phyloP scores from a whole-genome alignment of 1,140 invertebrate genomes.

The Kradibia gibbosae region DNA sequence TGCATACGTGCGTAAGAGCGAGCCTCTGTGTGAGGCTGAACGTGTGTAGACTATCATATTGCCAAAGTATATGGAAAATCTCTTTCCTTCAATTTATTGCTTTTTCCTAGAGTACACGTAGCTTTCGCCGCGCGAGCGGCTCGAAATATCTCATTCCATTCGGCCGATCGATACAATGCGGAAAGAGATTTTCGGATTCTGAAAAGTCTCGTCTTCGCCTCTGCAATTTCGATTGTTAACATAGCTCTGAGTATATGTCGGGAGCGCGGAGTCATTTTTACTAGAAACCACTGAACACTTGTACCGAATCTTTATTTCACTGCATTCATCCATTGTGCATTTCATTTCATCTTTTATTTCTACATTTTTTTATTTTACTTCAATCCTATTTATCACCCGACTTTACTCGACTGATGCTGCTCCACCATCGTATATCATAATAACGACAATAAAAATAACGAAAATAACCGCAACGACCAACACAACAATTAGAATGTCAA shows the following conservation, averaged over 20 bases:
- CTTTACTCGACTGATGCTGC: no score
- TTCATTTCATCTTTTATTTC: neutral
- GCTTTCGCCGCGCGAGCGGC: constrained; percentile 1
- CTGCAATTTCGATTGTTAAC: constrained; percentile 15
- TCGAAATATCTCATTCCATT: constrained; percentile 6
- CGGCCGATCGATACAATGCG: constrained; percentile 6
- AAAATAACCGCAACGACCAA: no score
- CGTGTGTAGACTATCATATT: neutral
- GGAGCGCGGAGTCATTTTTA: constrained; percentile 8
- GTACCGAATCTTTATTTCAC: neutral
- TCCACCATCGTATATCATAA: no score
- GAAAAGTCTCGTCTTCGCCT: constrained; percentile 8
- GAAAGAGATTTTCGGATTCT: constrained; percentile 21
- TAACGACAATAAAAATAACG: no score
- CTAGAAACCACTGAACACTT: neutral
- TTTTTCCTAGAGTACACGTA: neutral
- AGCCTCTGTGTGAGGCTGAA: no score
- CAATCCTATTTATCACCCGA: neutral
- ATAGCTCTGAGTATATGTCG: constrained; percentile 5
- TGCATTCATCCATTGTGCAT: neutral
- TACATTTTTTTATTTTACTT: neutral
- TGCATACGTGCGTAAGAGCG: neutral
- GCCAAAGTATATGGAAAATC: constrained; percentile 22
- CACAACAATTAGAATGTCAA: no score
- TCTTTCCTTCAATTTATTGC: constrained; percentile 21